These are phyloP conservation scores for Chionomys nivalis DNA, from an alignment of 2,113 vertebrate species.

Conservation along the genomic window DNA sequence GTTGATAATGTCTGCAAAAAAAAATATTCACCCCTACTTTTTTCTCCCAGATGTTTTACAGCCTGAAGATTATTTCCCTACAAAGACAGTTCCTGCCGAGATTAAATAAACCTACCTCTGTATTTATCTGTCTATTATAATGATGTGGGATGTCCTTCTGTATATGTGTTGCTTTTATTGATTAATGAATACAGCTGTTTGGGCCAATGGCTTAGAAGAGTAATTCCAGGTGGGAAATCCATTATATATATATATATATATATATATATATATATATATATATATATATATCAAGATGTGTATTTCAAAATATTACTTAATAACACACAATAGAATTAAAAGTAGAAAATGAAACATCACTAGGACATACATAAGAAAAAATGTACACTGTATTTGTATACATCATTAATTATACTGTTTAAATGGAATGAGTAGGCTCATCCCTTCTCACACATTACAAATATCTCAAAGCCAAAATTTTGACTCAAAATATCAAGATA, in stretches of 20 bases:
- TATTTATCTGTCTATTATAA: not conserved
- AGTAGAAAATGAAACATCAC: not conserved
- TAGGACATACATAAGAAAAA: not conserved
- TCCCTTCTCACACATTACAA: not conserved
- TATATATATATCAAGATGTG: not conserved
- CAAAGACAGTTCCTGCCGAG: not conserved
- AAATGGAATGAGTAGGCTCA: not conserved
- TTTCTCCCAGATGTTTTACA: not conserved
- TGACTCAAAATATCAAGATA: not conserved
- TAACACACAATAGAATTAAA: not conserved
- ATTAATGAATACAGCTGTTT: too few relatives aligned
- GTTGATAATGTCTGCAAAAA: not conserved
- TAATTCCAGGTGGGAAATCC: too few relatives aligned
- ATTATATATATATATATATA: too few relatives aligned
- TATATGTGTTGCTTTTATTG: too few relatives aligned
- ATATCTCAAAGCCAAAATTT: not conserved
- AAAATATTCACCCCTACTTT: too few relatives aligned
- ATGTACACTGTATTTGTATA: not conserved
- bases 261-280: too few relatives aligned
- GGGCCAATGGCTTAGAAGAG: too few relatives aligned
- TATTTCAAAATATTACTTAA: slow-evolving; percentile 29
- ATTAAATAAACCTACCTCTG: not conserved
- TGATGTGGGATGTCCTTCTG: too few relatives aligned
- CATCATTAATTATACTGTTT: not conserved
- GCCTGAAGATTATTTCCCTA: not conserved